Conservation (phyloP, 2,888 invertebrate genomes). For the Metacarcinus magister region DNA sequence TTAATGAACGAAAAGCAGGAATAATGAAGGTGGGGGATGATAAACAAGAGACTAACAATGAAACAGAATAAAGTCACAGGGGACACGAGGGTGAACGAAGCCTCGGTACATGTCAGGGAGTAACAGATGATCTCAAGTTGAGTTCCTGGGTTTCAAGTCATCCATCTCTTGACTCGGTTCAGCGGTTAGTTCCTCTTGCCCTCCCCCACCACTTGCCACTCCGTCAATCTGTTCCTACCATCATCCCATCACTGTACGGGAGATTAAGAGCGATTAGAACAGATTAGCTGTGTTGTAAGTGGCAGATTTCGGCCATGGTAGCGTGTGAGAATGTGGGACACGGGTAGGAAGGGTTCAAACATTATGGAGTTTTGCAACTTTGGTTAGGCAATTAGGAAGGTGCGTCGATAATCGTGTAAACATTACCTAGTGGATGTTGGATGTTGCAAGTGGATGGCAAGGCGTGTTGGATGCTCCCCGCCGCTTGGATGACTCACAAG, state of each 20-base stretch:
- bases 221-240: slow-evolving; percentile 28
- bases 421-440: not conserved
- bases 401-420: slow-evolving; percentile 22
- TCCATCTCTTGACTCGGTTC: not conserved
- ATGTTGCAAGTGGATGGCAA: not conserved
- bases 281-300: slow-evolving; percentile 19
- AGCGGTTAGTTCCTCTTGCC: not conserved
- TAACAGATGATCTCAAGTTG: slow-evolving; percentile 8
- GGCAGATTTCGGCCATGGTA: not conserved
- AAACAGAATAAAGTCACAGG: not conserved
- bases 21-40: not conserved
- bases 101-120: not conserved
- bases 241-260: slow-evolving; percentile 37
- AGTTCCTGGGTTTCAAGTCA: slow-evolving; percentile 36
- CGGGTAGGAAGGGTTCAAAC: not conserved
- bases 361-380: not conserved
- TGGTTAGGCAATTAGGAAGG: slow-evolving; percentile 40
- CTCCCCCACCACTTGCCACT: not conserved
- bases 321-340: not conserved
- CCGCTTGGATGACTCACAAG: not conserved
- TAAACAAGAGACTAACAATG: not conserved
- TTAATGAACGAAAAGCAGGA: not conserved
- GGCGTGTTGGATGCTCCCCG: not conserved
- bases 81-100: not conserved
- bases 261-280: slow-evolving; percentile 33